Evolutionary conservation across 92 coral and sea anemone species (phyloP).

Genomic region (Micromussa lordhowensis): DNA sequence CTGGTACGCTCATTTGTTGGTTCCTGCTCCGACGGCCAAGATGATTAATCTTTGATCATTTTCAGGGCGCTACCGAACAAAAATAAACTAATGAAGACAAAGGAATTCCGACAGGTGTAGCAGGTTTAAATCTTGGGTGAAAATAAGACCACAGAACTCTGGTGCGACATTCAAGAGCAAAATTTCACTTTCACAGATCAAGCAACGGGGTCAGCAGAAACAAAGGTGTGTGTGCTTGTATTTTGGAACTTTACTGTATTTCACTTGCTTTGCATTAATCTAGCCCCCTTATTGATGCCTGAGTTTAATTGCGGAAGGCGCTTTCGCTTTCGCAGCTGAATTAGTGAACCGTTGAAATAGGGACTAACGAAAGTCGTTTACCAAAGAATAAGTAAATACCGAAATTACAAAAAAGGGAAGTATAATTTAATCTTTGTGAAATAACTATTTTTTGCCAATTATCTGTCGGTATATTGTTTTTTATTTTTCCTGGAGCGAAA

Average conservation of each 20-base stretch:
- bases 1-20: slow-evolving; percentile 14
- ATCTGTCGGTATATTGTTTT: too few relatives aligned
- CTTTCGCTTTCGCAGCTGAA: background rate
- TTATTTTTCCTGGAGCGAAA: background rate
- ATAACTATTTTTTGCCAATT: background rate
- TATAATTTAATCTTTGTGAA: background rate
- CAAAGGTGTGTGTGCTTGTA: background rate
- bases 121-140: slow-evolving; percentile 19
- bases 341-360: background rate
- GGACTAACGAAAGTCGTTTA: background rate
- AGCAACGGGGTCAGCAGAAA: background rate
- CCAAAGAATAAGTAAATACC: background rate
- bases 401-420: background rate
- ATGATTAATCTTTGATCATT: slow-evolving; percentile 44
- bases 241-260: background rate
- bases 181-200: background rate
- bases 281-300: background rate
- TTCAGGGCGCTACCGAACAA: slow-evolving; percentile 25
- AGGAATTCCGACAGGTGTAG: slow-evolving; percentile 26
- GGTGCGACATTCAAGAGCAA: slow-evolving; percentile 32
- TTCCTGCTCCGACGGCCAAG: background rate
- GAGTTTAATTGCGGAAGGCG: background rate
- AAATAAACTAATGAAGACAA: slow-evolving; percentile 19
- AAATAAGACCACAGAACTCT: slow-evolving; percentile 16
- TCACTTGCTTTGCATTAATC: background rate